Base-by-base conservation (phyloP, 1,140 invertebrate species). In the Dermatophagoides farinae region DNA sequence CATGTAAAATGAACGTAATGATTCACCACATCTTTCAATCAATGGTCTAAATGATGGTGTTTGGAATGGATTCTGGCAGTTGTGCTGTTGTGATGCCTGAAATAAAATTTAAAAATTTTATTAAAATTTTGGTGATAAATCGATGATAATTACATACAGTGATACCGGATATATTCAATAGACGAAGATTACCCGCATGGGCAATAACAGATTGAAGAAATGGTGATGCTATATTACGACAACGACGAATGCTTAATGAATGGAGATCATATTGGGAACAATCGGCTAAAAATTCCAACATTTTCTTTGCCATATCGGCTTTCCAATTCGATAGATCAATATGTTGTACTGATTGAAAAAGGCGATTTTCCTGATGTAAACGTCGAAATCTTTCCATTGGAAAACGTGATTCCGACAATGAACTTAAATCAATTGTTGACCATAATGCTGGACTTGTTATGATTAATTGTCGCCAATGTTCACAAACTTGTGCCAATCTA, bases 401-500 rank as follows among this genome's bases (percentile, higher is more conserved):
- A 43, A 58, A 60, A 10, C 39, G 18, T 18, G 11, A 43, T 11
- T 60, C 58, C 11, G 23, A 9, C 6, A 62, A 59, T 8, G n/a
- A 18, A 52, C 41, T 49, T 16, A 62, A 41, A 54, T 62, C 61
- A 46, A 62, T 16, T 6, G 11, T 12, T 50, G n/a, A 39, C 61
- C 61, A 62, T 38, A 62, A 40, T n/a, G 16, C 23, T 20, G 55
- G 49, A 8, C 8, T 59, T 43, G 61, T 50, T 14, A 59, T 50
- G 46, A 62, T 62, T 20, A 59, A 23, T 8, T 52, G 37, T 14
- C 61, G 44, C 55, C 55, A 62, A 39, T 18, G 41, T 44, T 62
- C 61, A 39, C 39, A 58, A 25, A 62, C 61, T 38, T 58, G 55
- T 8, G 44, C 59, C 14, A 62, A 39, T 37, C 44, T 59, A 55